These are phyloP conservation scores for Pedetes capensis DNA, from an alignment of 2,113 vertebrate genomes.

Conservation along the genomic window DNA sequence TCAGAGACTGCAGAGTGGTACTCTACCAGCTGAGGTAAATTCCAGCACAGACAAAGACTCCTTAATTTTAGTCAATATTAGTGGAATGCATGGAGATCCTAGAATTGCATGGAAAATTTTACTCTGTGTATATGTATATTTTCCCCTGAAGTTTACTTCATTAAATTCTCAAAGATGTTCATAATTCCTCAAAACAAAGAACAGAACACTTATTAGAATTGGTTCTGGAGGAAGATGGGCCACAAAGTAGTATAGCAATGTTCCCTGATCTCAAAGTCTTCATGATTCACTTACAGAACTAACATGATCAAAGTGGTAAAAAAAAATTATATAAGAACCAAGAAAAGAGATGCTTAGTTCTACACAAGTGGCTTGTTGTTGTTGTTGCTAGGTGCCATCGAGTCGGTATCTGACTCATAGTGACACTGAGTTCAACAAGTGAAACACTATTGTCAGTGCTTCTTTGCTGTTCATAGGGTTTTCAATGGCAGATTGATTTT, in stretches of 20 bases:
- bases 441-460: too few species aligned
- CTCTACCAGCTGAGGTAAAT: too few species aligned
- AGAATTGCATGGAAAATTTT: background rate
- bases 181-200: background rate
- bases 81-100: background rate
- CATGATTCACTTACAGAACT: background rate
- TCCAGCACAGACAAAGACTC: background rate
- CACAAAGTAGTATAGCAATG: background rate
- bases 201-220: background rate
- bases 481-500: too few species aligned
- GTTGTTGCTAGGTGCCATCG: too few species aligned
- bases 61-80: background rate
- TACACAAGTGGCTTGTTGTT: constrained; percentile 2
- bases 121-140: background rate
- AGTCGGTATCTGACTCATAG: too few species aligned
- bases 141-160: background rate
- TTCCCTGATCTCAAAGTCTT: background rate
- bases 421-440: too few species aligned
- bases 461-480: too few species aligned
- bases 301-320: background rate
- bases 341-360: background rate
- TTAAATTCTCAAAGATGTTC: background rate
- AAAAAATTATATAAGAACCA: background rate
- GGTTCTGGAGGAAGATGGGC: background rate
- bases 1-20: too few species aligned